A percentile compares a stretch with the other conserved stretches of the same genome.
phyloP scores from a whole-genome alignment of 2,888 invertebrate genomes.

The Tipula vernalis region DNA sequence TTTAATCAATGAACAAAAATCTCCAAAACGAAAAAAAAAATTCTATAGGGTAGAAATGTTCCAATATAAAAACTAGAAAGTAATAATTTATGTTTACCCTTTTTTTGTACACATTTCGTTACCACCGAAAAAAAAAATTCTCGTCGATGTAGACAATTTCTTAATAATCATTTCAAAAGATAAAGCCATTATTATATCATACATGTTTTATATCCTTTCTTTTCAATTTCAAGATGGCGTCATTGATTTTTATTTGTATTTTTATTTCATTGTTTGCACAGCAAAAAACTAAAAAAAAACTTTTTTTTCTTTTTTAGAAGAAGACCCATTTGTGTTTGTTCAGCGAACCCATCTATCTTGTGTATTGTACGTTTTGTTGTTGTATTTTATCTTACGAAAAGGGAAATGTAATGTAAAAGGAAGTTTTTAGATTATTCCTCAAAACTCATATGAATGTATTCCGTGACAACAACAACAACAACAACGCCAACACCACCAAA shows the following conservation, averaged over 20 bases:
- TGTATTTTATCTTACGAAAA: neutral
- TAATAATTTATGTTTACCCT: neutral
- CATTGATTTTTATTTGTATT: conserved; percentile 7
- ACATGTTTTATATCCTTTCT: neutral
- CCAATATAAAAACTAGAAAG: neutral
- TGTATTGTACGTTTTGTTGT: neutral
- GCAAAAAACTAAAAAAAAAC: neutral
- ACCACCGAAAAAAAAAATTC: neutral
- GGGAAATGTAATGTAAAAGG: neutral
- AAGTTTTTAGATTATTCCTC: neutral
- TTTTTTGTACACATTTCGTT: neutral
- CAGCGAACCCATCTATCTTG: conserved; percentile 11
- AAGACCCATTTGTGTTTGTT: conserved; percentile 11
- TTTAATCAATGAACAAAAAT: neutral
- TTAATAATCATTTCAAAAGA: neutral
- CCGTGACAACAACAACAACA: neutral
- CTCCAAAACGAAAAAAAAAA: neutral
- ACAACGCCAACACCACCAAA: neutral
- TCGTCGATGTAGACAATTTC: neutral
- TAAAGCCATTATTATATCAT: conserved; percentile 6
- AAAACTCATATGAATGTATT: neutral
- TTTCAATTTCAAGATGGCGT: conserved; percentile 10
- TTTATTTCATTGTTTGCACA: conserved; percentile 5
- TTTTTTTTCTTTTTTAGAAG: neutral
- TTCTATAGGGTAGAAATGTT: neutral